Conservation (phyloP, 2,888 invertebrate genomes). For the Scaptodrosophila latifasciaeformis region DNA sequence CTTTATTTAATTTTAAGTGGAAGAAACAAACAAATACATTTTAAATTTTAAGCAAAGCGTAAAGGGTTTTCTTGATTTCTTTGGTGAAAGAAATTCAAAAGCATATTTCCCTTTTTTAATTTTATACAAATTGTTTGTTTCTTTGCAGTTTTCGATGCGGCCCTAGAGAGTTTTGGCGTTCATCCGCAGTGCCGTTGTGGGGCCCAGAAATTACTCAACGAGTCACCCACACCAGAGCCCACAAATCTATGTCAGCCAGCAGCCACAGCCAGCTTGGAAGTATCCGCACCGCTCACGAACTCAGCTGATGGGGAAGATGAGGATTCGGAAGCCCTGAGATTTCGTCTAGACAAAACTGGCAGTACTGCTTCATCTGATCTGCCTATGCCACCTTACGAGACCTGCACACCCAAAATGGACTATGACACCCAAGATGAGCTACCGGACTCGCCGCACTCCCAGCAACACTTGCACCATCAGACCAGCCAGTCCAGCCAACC, state of each 20-base stretch:
- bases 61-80: slow-evolving; percentile 10
- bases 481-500: slow-evolving; percentile 32
- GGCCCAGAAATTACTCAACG: slow-evolving; percentile 49
- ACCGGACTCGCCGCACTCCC: slow-evolving; percentile 57
- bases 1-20: slow-evolving; percentile 59
- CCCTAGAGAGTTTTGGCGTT: slow-evolving; percentile 57
- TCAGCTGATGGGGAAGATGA: slow-evolving; percentile 43
- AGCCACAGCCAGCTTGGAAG: slow-evolving; percentile 28
- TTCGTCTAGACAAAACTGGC: slow-evolving; percentile 50
- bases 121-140: slow-evolving; percentile 2
- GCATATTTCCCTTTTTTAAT: too few species aligned
- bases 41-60: slow-evolving; percentile 43
- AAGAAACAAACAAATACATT: too few species aligned
- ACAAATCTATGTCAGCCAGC: slow-evolving; percentile 53
- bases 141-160: slow-evolving; percentile 63
- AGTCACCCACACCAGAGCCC: slow-evolving; percentile 56
- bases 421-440: slow-evolving; percentile 57
- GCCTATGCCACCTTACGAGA: slow-evolving; percentile 50
- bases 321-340: slow-evolving; percentile 56
- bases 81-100: slow-evolving; percentile 10
- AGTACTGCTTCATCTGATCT: slow-evolving; percentile 49
- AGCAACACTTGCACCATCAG: slow-evolving; percentile 29
- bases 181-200: slow-evolving; percentile 55
- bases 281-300: slow-evolving; percentile 21
- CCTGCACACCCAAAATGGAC: slow-evolving; percentile 59